phyloP scores from a whole-genome alignment of 1,140 invertebrate species.

The Temnothorax nylanderi region DNA sequence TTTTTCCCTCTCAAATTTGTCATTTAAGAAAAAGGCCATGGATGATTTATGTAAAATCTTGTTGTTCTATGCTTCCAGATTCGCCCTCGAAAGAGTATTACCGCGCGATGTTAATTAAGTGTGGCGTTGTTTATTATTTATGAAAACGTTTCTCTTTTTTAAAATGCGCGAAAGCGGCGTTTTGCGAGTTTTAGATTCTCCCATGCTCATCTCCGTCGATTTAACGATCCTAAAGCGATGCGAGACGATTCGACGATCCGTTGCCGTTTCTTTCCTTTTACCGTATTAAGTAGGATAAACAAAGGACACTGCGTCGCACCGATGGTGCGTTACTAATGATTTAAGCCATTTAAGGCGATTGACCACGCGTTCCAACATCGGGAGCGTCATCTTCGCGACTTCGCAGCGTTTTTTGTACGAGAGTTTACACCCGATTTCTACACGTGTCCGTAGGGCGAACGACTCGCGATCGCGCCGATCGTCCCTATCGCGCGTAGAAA shows the following conservation, averaged over 20 bases:
- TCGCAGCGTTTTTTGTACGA: conserved; percentile 21
- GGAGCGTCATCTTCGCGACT: neutral
- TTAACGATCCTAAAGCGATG: conserved; percentile 5
- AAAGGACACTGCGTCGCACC: neutral
- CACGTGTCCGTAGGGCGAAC: neutral
- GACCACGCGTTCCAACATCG: neutral
- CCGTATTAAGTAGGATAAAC: conserved; percentile 55
- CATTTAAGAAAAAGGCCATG: neutral
- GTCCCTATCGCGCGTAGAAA: neutral
- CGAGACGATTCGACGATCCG: conserved; percentile 5
- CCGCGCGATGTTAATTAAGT: neutral
- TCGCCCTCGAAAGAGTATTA: neutral
- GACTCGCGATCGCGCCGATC: neutral
- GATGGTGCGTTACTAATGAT: neutral
- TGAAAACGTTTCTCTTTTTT: neutral
- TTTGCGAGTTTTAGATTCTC: neutral
- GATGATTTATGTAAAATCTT: neutral
- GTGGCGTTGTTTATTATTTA: neutral
- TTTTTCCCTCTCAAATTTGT: neutral
- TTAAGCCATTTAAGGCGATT: neutral
- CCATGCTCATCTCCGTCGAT: neutral
- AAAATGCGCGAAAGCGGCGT: neutral
- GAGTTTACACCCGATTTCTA: conserved; percentile 18
- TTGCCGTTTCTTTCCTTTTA: conserved; percentile 47
- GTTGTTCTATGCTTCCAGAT: neutral